These are phyloP conservation scores for Alca torda DNA, from an alignment of 2,797 vertebrate species.

Conservation along the genomic window DNA sequence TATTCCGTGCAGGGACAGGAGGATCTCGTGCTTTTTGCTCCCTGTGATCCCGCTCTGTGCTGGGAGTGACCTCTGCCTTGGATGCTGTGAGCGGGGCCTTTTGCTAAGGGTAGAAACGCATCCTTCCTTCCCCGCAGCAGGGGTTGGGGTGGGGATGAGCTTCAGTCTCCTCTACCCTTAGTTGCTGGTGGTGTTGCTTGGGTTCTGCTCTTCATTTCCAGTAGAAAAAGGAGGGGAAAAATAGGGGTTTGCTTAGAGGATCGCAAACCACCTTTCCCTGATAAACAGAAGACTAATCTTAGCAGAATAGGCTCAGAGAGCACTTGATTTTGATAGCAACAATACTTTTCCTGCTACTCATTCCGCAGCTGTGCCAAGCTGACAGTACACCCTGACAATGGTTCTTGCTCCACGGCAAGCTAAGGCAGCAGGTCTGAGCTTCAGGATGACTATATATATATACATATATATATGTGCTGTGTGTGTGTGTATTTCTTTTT, in stretches of 20 bases:
- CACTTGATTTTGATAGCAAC: neutral
- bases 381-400: neutral
- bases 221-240: neutral
- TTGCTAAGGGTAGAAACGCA: neutral
- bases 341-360: rapidly evolving
- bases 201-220: neutral
- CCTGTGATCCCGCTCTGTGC: neutral
- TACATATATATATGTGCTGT: too few relatives aligned
- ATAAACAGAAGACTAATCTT: neutral
- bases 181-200: neutral
- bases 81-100: rapidly evolving
- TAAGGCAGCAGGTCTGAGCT: neutral
- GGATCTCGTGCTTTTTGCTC: neutral
- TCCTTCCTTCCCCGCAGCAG: neutral
- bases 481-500: too few relatives aligned
- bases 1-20: rapidly evolving
- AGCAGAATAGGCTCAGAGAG: neutral
- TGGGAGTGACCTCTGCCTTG: neutral
- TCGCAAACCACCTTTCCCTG: neutral
- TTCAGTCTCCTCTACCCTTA: neutral
- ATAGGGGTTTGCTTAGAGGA: neutral
- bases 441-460: neutral
- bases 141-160: neutral
- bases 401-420: neutral
- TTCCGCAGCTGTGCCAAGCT: neutral